phyloP scores from a whole-genome alignment of 2,888 invertebrate genomes.

The Azorinus chamasolen region DNA sequence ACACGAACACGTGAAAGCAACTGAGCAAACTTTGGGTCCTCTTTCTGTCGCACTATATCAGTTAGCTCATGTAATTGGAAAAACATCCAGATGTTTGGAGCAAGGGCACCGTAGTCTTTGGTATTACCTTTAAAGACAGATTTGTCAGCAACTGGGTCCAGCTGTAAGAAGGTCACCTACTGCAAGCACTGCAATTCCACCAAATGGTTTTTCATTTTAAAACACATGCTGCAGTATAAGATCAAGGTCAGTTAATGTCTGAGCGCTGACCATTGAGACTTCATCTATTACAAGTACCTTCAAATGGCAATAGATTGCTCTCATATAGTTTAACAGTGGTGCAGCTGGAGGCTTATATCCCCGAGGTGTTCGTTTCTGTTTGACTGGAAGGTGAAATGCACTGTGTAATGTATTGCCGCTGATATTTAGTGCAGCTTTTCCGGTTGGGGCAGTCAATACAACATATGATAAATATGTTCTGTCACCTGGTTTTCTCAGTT shows the following conservation, averaged over 20 bases:
- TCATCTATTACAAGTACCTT: constrained; percentile 55
- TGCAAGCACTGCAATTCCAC: not conserved
- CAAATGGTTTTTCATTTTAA: constrained; percentile 7
- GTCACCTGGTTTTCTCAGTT: constrained; percentile 21
- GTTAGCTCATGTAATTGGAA: constrained; percentile 44
- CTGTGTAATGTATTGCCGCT: constrained; percentile 49
- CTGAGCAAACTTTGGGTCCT: constrained; percentile 47
- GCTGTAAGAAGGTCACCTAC: constrained; percentile 13
- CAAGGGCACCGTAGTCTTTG: constrained; percentile 33
- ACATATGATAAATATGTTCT: constrained; percentile 31
- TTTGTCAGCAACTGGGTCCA: constrained; percentile 20
- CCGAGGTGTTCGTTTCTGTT: constrained; percentile 1
- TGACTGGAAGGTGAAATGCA: constrained; percentile 53
- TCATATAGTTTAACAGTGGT: constrained; percentile 25
- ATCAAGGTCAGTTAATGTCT: not conserved
- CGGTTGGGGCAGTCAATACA: constrained; percentile 48
- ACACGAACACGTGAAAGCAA: constrained; percentile 24
- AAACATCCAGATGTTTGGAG: not conserved
- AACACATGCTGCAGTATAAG: constrained; percentile 17
- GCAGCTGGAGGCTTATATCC: constrained; percentile 22
- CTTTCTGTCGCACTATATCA: constrained; percentile 43
- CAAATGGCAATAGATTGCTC: constrained; percentile 21
- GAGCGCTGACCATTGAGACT: constrained; percentile 39
- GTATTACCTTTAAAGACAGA: constrained; percentile 21
- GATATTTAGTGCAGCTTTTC: constrained; percentile 55